Evolutionary conservation across 2,888 invertebrate genomes (phyloP), one percentile per base, ranked within the genome.

Genomic region (Tenthredo amoena): DNA sequence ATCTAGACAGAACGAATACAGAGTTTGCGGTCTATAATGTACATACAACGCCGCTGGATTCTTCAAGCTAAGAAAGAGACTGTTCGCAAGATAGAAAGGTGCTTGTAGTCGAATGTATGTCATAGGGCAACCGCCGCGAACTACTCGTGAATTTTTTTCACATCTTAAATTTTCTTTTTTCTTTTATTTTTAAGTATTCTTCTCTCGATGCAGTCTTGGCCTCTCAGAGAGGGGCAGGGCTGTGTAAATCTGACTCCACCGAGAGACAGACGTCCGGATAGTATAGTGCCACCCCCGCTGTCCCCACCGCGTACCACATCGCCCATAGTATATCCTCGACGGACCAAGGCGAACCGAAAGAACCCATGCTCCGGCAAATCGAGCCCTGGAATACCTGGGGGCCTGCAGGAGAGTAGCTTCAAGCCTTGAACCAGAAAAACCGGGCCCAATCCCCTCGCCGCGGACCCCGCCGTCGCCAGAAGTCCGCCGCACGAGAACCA

Each of bases 381-480:
- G 87, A 88, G 87, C 87, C 88, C 87, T 88, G 88, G 86, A 88
- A 88, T 88, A 88, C 87, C 89, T 89, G 87, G 88, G 88, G 89
- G 87, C 87, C 86, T 83, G 83, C 87, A 87, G 86, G 87, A 87
- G 88, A 89, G 88, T 83, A 68, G 86, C 81, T 86, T 84, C 85
- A 62, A 84, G 85, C 72, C 85, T 84, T 71, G 85, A 93, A 93
- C 93, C 92, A 92, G 93, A 92, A 93, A 93, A 93, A 93, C 93
- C 93, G 92, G 93, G 91, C 91, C 88, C 85, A 85, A 87, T 84
- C 88, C 87, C 87, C 87, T 86, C 86, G 82, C 79, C 87, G 37
- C 81, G 86, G 18, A 77, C 77, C 65, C 62, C 77, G 43, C 26
- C 77, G 77, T 58, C 43, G 31, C 68, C 43, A 77, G 55, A 10